phyloP scores from a whole-genome alignment of 2,888 invertebrate species.

The Stegophylla sp. region DNA sequence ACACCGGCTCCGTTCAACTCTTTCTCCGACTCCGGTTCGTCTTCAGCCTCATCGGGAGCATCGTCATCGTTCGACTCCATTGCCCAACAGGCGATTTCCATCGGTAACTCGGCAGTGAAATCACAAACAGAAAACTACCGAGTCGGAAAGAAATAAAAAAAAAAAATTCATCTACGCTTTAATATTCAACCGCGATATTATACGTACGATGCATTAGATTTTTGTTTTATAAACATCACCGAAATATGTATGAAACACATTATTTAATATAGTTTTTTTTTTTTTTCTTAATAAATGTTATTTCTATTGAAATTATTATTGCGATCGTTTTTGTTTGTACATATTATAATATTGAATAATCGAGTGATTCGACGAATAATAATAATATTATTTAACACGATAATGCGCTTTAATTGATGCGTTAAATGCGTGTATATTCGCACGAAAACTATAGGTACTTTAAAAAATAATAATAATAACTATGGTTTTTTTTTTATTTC shows the following conservation, averaged over 20 bases:
- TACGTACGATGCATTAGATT: too few species aligned
- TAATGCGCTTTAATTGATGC: background rate
- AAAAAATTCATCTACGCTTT: background rate
- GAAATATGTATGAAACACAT: too few species aligned
- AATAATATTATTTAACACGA: background rate
- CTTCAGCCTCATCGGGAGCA: background rate
- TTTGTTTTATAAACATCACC: background rate
- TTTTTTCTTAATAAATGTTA: background rate
- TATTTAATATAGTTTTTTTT: background rate
- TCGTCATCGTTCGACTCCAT: background rate
- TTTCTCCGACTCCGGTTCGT: background rate
- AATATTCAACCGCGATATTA: background rate
- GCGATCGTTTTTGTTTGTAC: background rate
- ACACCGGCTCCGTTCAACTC: background rate
- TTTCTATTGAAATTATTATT: background rate
- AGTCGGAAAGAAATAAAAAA: background rate
- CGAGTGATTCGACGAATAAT: background rate
- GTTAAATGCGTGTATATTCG: background rate
- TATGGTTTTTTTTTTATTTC: too few species aligned
- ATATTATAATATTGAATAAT: background rate
- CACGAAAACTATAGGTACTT: background rate
- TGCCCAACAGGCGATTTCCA: background rate
- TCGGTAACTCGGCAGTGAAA: background rate
- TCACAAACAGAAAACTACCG: background rate
- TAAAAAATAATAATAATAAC: too few species aligned